Percentiles rank a stretch among this genome's conserved stretches.
phyloP scores from a whole-genome alignment of 2,113 vertebrate genomes.

The Pseudopipra pipra region DNA sequence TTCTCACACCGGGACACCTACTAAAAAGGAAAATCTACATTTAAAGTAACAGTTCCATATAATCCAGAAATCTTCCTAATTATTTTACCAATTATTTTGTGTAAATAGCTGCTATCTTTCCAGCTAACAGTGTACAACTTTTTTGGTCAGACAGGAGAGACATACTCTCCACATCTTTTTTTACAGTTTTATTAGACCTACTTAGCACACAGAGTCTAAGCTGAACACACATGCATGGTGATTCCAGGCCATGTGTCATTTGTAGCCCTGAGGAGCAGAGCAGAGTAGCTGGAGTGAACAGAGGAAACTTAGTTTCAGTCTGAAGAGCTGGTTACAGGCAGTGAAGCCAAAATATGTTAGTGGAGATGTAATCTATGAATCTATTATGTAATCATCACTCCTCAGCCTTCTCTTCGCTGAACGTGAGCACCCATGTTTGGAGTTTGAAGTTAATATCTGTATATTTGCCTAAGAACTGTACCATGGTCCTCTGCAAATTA shows the following conservation, averaged over 20 bases:
- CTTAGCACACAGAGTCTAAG: neutral
- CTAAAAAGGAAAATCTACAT: neutral
- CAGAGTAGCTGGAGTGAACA: neutral
- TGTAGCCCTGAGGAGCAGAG: neutral
- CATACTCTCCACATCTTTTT: accelerated
- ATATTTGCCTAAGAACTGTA: neutral
- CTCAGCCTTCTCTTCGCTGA: neutral
- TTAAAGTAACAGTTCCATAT: neutral
- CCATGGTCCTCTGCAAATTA: neutral
- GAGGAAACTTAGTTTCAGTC: neutral
- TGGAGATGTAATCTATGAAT: neutral
- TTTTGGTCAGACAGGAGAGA: neutral
- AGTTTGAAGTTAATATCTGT: neutral
- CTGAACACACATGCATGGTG: neutral
- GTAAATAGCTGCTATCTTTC: neutral
- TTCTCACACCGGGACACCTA: neutral
- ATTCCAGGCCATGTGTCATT: neutral
- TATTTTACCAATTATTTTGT: neutral
- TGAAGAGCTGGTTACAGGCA: neutral
- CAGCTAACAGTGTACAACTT: neutral
- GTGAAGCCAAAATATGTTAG: neutral
- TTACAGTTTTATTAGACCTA: neutral
- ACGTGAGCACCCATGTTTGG: accelerated
- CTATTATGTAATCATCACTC: neutral
- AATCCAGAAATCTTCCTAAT: neutral